Evolutionary conservation across 2,113 vertebrate genomes (phyloP).

Genomic region (Camelus bactrianus): DNA sequence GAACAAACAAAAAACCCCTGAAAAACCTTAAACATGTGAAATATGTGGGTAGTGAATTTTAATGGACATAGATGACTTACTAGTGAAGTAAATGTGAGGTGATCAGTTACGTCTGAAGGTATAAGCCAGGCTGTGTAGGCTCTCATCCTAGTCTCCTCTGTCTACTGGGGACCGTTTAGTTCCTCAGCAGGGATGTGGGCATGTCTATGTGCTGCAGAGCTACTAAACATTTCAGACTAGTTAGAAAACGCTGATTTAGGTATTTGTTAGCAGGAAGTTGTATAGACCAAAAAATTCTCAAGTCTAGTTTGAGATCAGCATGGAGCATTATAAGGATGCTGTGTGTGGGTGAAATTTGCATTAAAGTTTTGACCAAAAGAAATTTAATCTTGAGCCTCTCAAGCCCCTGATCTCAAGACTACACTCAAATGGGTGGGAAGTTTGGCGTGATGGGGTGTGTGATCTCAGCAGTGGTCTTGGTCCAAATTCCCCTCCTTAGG

Average conservation of each 20-base stretch:
- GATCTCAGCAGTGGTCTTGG: neutral
- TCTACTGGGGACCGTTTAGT: neutral
- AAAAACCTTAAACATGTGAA: neutral
- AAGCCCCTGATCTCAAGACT: neutral
- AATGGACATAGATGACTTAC: neutral
- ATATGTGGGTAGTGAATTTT: neutral
- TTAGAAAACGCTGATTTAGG: neutral
- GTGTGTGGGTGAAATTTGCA: neutral
- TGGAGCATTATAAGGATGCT: neutral
- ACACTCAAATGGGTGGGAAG: neutral
- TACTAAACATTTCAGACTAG: neutral
- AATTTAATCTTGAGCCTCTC: neutral
- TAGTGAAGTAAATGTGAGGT: neutral
- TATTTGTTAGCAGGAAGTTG: neutral
- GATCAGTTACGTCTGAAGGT: neutral
- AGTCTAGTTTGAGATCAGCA: neutral
- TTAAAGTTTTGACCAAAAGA: slow-evolving; percentile 24
- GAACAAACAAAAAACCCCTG: neutral
- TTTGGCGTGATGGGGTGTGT: neutral
- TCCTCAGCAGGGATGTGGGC: neutral
- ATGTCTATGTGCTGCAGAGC: neutral
- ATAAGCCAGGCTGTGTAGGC: neutral
- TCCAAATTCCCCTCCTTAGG: neutral
- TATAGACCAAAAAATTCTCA: neutral
- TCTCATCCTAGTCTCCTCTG: neutral